phyloP scores from a whole-genome alignment of 2,113 vertebrate genomes.

The Gallinago media region DNA sequence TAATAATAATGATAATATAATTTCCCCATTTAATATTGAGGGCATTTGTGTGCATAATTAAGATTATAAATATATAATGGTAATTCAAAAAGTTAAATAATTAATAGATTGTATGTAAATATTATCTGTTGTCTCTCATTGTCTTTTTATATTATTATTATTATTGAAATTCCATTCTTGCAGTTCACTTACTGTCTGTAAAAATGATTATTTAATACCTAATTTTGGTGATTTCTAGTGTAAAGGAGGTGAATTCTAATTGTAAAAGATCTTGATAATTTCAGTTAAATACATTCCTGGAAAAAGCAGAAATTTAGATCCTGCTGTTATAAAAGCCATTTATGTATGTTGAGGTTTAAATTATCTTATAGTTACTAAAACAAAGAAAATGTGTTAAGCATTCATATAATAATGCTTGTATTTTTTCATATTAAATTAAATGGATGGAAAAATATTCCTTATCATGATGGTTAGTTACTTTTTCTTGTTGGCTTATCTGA shows the following conservation, averaged over 20 bases:
- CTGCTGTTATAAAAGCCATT: background rate
- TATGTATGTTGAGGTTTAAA: background rate
- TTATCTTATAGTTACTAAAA: background rate
- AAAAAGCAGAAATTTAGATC: background rate
- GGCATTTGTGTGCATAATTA: slow-evolving; percentile 70
- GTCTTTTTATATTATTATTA: slow-evolving; percentile 5
- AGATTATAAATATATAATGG: slow-evolving; percentile 69
- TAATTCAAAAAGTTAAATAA: slow-evolving; percentile 73
- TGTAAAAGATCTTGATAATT: background rate
- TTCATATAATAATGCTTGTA: background rate
- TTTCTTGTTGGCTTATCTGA: background rate
- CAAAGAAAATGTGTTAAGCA: slow-evolving; percentile 2
- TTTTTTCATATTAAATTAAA: slow-evolving; percentile 22
- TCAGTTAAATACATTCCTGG: background rate
- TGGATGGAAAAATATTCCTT: background rate
- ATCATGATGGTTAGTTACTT: background rate
- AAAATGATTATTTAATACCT: slow-evolving; percentile 25
- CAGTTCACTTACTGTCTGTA: background rate
- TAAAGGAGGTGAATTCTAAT: background rate
- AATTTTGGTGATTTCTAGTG: background rate
- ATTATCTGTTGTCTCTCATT: slow-evolving; percentile 20
- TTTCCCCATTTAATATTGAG: slow-evolving; percentile 70
- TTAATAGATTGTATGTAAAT: slow-evolving; percentile 69
- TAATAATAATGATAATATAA: slow-evolving; percentile 58
- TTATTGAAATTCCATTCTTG: slow-evolving; percentile 5